Evolutionary conservation across 2,797 vertebrate species (phyloP), one percentile per base, ranked within the genome.

Genomic region (Semaprochilodus insignis): DNA sequence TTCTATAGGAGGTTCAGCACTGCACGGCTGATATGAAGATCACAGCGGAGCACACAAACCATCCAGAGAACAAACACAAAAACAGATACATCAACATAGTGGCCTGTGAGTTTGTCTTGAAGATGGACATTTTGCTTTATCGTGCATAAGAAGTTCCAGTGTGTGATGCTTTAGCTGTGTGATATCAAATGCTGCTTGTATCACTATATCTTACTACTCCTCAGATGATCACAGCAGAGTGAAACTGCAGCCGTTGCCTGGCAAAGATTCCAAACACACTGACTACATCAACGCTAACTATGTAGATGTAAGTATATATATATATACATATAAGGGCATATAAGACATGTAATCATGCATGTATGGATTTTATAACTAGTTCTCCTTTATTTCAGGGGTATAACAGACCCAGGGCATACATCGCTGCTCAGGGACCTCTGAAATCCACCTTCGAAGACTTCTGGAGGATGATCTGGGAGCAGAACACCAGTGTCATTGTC

Each of bases 71-170:
- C 96, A 99, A 99, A 97, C 97, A 99, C 96, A 99, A 99, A 94
- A 99, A 99, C 96, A 95, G 98, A 97, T 99, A 99, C 92, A 99
- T 99, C 95, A 99, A 99, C 95, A 99, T 99, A 85, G 95, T 99
- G 90, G 98, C 98, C 90, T 99, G 98, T 99, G 93, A 97, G 98
- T 97, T 34, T 82, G 51, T 6, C 52, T 36, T 62, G 14, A 25
- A 44, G 54, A 63, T 75, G 36, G 36, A 6, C 15, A 55, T 65
- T 71, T 63, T 65, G 57, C 31, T 17, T 59, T 11, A 62, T n/a
- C 52, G 11, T 62, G n/a, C 19, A 60, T 25, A 55, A 21, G 19
- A 65, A 75, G 17, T 71, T 25, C 2, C 19, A 36, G 40, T 54
- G 25, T 31, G 19, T 27, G 40, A 44, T 2, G 6, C 15, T 57